Base-by-base conservation (phyloP, 2,888 invertebrate species). In the Heliconius ethilla region DNA sequence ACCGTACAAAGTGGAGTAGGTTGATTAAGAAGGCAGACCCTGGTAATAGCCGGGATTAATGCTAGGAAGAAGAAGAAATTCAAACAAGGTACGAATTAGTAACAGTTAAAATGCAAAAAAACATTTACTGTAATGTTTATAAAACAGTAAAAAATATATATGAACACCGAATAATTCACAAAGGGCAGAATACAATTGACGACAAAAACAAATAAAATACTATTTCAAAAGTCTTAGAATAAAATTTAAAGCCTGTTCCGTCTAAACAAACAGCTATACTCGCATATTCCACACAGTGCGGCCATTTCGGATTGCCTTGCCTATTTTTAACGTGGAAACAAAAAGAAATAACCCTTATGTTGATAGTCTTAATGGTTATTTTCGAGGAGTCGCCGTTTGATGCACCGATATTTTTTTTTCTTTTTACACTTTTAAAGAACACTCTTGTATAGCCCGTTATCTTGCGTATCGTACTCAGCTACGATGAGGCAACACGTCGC, bases 281-380 rank as follows among this genome's bases (percentile, higher is more conserved):
- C 63, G 80, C 80, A 76, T 78, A 76, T 80, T 75, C 78, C 75
- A 79, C 62, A 79, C 78, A 77, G 80, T 81, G 75, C 80, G 37
- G 63, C 69, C 79, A 79, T 79, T 79, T 78, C 75, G 80, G 67
- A 77, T 80, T 77, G 81, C 76, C 80, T 74, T 78, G 62, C 77
- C 79, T 81, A 81, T 81, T 81, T 81, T 80, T 81, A 81, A 79
- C 80, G 70, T 75, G 76, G 78, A 65, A 77, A 80, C 78, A 79
- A 82, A 78, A 75, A 77, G 77, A 75, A 76, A 78, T 75, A 74
- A 74, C 65, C 75, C 74, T 69, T 80, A 80, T 75, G 70, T 75
- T 69, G 69, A 45, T n/a, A 59, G 67, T 27, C 18, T 29, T 75
- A 73, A 51, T 73, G 74, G 55, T 70, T 66, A 75, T 78, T 78